phyloP scores from a whole-genome alignment of 2,113 vertebrate species.

The Daubentonia madagascariensis region DNA sequence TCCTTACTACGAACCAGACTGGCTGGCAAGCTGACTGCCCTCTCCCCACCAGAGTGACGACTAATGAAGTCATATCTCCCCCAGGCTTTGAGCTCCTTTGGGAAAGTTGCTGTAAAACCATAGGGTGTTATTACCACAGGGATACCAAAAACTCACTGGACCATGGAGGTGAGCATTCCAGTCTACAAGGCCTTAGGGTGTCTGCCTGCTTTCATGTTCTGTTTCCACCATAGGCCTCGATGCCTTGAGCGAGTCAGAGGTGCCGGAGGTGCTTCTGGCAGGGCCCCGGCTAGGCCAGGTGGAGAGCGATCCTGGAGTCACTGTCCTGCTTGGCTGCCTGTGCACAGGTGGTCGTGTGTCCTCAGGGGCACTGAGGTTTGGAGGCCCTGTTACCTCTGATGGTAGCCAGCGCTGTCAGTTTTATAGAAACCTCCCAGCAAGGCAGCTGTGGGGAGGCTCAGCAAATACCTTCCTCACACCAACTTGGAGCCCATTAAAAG shows the following conservation, averaged over 20 bases:
- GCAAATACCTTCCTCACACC: background rate
- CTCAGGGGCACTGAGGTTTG: background rate
- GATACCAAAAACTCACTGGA: background rate
- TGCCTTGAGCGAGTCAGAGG: background rate
- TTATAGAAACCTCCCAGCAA: background rate
- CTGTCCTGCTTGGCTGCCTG: fast-evolving
- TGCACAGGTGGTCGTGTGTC: fast-evolving
- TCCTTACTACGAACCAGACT: background rate
- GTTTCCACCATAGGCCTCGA: background rate
- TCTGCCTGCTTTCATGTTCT: background rate
- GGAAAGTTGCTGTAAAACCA: conserved; percentile 45
- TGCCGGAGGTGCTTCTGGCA: background rate
- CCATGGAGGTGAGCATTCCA: background rate
- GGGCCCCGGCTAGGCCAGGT: no score
- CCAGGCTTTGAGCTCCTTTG: conserved; percentile 33
- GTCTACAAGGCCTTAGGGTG: background rate
- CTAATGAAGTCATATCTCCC: background rate
- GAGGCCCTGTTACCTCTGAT: background rate
- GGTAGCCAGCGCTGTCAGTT: fast-evolving
- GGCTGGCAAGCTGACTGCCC: background rate
- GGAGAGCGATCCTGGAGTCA: background rate
- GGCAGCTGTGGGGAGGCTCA: background rate
- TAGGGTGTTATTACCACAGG: background rate
- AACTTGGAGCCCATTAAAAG: background rate
- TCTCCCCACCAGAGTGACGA: background rate